phyloP scores from a whole-genome alignment of 2,113 vertebrate genomes.

The Micronycteris hirsuta region DNA sequence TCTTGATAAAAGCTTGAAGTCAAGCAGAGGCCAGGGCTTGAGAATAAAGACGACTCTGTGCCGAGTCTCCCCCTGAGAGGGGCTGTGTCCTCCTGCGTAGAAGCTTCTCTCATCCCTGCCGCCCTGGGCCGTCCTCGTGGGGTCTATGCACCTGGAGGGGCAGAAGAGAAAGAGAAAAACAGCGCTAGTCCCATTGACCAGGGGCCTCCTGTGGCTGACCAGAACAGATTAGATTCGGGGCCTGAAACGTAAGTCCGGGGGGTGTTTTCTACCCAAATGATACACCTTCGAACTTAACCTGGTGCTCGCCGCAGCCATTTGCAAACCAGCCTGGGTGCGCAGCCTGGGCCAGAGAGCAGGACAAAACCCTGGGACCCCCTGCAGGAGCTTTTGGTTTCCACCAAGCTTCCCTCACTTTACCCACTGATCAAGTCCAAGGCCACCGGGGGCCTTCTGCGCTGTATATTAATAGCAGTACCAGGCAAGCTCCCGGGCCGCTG shows the following conservation, averaged over 20 bases:
- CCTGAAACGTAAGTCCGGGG: background rate
- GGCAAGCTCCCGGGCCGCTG: background rate
- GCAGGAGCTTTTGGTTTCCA: background rate
- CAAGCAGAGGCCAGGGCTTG: background rate
- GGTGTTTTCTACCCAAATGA: background rate
- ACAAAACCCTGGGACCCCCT: background rate
- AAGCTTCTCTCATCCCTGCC: background rate
- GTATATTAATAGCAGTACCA: constrained; percentile 44
- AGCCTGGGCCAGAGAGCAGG: background rate
- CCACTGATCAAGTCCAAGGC: background rate
- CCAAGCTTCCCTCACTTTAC: background rate
- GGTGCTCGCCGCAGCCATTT: background rate
- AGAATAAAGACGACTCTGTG: background rate
- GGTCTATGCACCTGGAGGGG: background rate
- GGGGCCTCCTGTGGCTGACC: background rate
- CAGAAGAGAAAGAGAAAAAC: background rate
- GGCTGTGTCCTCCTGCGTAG: background rate
- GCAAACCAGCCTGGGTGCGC: background rate
- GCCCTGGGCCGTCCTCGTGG: background rate
- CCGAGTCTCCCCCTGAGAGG: background rate
- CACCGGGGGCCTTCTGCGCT: background rate
- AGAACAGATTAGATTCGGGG: background rate
- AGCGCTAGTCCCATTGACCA: background rate
- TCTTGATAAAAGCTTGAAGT: background rate
- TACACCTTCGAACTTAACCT: background rate